Evolutionary conservation across 2,113 vertebrate species (phyloP).

Genomic region (Hystrix brachyura): DNA sequence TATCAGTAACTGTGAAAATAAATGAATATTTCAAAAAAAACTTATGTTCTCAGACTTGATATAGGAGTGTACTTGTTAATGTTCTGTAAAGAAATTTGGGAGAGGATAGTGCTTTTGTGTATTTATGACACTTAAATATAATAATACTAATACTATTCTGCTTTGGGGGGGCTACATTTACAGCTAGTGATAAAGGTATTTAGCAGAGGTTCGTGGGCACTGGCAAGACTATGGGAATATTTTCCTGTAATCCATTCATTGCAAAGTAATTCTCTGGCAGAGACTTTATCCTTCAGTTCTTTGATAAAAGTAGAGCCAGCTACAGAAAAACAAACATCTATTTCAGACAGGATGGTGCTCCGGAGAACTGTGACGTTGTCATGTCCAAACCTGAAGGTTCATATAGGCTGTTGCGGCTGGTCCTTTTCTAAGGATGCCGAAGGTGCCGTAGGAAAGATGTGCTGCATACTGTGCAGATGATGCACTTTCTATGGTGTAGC

Average conservation of each 20-base stretch:
- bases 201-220: not conserved
- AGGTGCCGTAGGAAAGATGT: not conserved
- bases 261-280: not conserved
- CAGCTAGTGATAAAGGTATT: not conserved
- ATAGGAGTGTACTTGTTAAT: not conserved
- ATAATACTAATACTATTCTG: not conserved
- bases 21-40: too few species aligned
- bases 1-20: too few species aligned
- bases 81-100: not conserved
- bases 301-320: not conserved
- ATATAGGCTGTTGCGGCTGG: not conserved
- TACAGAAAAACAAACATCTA: constrained; percentile 43
- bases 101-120: not conserved
- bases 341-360: constrained; percentile 14
- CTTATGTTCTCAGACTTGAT: not conserved
- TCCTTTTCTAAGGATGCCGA: not conserved
- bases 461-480: accelerated
- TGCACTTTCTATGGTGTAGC: not conserved
- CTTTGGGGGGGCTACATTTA: not conserved
- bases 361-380: not conserved
- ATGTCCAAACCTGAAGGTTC: not conserved
- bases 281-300: not conserved
- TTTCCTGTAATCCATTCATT: not conserved
- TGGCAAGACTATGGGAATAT: not conserved
- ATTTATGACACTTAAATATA: not conserved